Evolutionary conservation across 2,888 invertebrate species (phyloP).

Genomic region (Graphium colonna): DNA sequence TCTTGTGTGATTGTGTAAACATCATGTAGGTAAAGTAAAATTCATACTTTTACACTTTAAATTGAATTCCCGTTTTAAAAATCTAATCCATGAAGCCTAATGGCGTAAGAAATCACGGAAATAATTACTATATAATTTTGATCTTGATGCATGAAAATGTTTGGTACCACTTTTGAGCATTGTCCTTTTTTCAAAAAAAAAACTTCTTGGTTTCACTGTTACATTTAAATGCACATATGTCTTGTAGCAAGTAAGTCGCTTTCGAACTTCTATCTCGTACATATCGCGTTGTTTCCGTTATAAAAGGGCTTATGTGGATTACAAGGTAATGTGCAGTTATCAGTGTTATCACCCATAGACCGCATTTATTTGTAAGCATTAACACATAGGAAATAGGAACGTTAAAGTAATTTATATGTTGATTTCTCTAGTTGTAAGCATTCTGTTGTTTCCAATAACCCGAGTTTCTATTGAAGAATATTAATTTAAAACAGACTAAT

Average conservation of each 20-base stretch:
- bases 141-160: too few relatives aligned
- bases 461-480: conserved; percentile 26
- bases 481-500: conserved; percentile 21
- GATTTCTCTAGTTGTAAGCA: conserved; percentile 72
- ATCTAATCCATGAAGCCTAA: too few relatives aligned
- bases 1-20: too few relatives aligned
- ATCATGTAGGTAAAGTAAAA: too few relatives aligned
- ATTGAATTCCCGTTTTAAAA: too few relatives aligned
- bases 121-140: too few relatives aligned
- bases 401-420: conserved; percentile 79
- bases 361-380: conserved; percentile 77
- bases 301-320: conserved; percentile 16
- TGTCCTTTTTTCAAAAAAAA: too few relatives aligned
- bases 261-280: conserved; percentile 10
- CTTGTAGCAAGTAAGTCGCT: conserved; percentile 11
- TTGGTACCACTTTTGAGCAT: too few relatives aligned
- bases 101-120: too few relatives aligned
- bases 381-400: conserved; percentile 61
- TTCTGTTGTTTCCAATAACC: conserved; percentile 57
- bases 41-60: too few relatives aligned
- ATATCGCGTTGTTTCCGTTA: conserved; percentile 18
- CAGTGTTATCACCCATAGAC: conserved; percentile 39
- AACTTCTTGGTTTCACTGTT: conserved; percentile 9
- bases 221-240: conserved; percentile 10
- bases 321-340: conserved; percentile 19